Conservation (phyloP, 2,797 vertebrate genomes). For the Liasis olivaceus region DNA sequence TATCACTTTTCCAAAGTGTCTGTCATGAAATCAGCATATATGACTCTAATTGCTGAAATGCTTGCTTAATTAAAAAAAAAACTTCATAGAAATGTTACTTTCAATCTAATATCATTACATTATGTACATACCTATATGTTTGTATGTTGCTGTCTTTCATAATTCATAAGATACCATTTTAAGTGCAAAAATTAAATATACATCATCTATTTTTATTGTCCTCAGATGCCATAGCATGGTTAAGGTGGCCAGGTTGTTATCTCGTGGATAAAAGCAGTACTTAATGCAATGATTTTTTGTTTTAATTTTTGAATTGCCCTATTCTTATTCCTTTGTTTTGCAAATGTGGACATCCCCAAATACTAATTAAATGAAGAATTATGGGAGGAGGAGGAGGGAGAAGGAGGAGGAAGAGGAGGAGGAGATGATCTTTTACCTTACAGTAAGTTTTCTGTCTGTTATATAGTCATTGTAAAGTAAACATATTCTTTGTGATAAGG, state of each 20-base stretch:
- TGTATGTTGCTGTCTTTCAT: too few relatives aligned
- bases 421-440: background rate
- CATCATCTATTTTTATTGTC: too few relatives aligned
- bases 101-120: too few relatives aligned
- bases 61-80: background rate
- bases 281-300: background rate
- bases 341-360: background rate
- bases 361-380: too few relatives aligned
- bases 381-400: too few relatives aligned
- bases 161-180: too few relatives aligned
- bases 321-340: background rate
- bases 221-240: too few relatives aligned
- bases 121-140: too few relatives aligned
- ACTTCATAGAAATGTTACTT: too few relatives aligned
- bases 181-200: too few relatives aligned
- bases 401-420: too few relatives aligned
- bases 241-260: too few relatives aligned
- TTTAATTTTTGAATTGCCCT: background rate
- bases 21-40: background rate
- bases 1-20: background rate
- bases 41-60: background rate
- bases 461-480: slow-evolving; percentile 16
- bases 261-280: background rate
- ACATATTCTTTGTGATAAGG: slow-evolving; percentile 10
- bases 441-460: background rate